Percentiles rank a stretch among this genome's conserved stretches.
These are phyloP conservation scores for Carollia perspicillata DNA, from an alignment of 2,113 vertebrate species.

Conservation along the genomic window DNA sequence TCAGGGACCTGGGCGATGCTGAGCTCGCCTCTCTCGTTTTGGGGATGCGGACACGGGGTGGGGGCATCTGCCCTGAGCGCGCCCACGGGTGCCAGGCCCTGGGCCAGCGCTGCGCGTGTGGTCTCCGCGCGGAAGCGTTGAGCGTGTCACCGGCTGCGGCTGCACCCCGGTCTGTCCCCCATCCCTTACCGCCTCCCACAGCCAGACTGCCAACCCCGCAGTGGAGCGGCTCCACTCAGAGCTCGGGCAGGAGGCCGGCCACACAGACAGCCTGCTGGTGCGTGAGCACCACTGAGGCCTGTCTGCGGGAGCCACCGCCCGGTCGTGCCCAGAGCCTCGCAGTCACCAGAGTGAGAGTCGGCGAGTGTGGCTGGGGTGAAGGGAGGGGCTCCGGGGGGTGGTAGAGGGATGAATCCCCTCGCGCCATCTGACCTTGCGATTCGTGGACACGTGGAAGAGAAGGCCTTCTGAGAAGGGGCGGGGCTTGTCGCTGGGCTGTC, in stretches of 20 bases:
- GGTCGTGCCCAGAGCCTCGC: not conserved
- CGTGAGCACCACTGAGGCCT: no score
- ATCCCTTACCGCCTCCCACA: not conserved
- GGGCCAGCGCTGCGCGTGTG: fast-evolving
- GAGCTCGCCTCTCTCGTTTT: not conserved
- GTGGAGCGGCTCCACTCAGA: not conserved
- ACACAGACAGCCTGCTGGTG: no score
- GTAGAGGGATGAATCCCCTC: not conserved
- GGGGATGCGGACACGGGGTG: not conserved
- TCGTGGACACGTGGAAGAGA: not conserved
- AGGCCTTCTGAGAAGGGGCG: not conserved
- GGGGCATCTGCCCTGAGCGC: fast-evolving
- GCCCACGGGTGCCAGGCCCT: not conserved
- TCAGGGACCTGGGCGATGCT: not conserved
- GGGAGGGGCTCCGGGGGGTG: not conserved
- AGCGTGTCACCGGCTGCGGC: fast-evolving
- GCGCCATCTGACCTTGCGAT: not conserved
- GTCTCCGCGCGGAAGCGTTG: not conserved
- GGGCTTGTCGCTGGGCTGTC: conserved; percentile 54
- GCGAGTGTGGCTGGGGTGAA: not conserved
- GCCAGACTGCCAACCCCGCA: not conserved
- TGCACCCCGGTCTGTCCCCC: not conserved
- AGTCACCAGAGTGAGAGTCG: not conserved
- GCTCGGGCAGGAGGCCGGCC: no score
- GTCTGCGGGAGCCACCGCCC: not conserved